Conservation (phyloP, 2,113 vertebrate genomes). For the Corythornis madagascariensis region DNA sequence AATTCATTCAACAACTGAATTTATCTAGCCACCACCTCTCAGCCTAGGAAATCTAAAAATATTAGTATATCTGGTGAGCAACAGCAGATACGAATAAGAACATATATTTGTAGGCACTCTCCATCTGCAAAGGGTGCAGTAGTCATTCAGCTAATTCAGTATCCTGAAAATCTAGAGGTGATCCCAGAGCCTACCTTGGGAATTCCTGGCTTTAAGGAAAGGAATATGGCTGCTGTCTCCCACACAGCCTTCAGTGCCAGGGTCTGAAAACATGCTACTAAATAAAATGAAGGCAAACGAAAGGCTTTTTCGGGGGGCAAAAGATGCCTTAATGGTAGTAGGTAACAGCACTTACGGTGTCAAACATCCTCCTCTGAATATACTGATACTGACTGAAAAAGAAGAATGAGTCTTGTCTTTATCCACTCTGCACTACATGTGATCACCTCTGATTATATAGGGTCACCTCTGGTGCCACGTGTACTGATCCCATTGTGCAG, state of each 20-base stretch:
- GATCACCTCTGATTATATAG: not conserved
- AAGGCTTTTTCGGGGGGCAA: not conserved
- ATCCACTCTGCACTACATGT: not conserved
- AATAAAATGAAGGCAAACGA: not conserved
- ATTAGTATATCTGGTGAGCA: not conserved
- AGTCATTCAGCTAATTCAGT: not conserved
- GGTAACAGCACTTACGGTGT: not conserved
- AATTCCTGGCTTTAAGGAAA: not conserved
- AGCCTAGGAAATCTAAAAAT: not conserved
- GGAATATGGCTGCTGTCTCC: not conserved
- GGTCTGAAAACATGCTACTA: not conserved
- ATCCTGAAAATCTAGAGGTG: not conserved
- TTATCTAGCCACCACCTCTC: conserved; percentile 3
- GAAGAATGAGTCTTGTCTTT: not conserved
- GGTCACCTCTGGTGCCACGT: not conserved
- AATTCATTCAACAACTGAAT: not conserved
- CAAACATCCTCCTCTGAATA: not conserved
- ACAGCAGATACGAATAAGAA: not conserved
- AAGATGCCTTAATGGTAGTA: not conserved
- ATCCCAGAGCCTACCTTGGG: not conserved
- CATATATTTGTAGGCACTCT: not conserved
- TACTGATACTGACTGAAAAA: not conserved
- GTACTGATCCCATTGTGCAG: rapidly evolving
- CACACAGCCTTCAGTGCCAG: not conserved
- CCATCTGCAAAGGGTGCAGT: not conserved